Conservation (phyloP, 2,113 vertebrate genomes). For the Apodemus speciosus region DNA sequence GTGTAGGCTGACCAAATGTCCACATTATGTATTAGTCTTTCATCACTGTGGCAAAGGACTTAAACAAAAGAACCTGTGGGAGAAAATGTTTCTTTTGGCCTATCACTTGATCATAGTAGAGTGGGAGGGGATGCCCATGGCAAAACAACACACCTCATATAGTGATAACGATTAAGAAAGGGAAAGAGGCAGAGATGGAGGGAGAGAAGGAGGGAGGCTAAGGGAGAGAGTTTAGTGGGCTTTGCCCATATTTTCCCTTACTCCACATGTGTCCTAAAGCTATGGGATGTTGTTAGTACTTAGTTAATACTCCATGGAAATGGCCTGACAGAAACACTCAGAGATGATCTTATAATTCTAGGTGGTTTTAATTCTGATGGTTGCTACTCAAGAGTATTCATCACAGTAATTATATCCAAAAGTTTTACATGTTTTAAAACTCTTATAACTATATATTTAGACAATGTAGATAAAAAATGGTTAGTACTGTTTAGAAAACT, state of each 20-base stretch:
- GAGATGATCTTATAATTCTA: neutral
- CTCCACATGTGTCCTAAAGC: neutral
- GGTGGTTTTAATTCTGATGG: neutral
- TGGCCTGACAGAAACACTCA: neutral
- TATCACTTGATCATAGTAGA: neutral
- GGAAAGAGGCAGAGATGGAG: neutral
- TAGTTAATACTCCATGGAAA: neutral
- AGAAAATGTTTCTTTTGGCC: neutral
- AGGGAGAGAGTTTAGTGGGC: neutral
- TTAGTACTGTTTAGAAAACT: conserved; percentile 26
- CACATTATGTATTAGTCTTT: neutral
- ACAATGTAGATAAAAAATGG: neutral
- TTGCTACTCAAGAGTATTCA: neutral
- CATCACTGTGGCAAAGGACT: neutral
- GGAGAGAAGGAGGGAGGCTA: neutral
- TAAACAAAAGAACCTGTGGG: neutral
- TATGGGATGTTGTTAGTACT: neutral
- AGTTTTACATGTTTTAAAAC: neutral
- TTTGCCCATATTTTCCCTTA: neutral
- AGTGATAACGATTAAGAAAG: neutral
- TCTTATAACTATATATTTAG: neutral
- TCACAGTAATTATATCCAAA: neutral
- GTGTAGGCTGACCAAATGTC: neutral
- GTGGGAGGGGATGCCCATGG: neutral
- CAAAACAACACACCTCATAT: neutral